Percentiles rank a stretch among this genome's conserved stretches.
phyloP scores from a whole-genome alignment of 2,113 vertebrate species.

The Sakesphorus luctuosus region DNA sequence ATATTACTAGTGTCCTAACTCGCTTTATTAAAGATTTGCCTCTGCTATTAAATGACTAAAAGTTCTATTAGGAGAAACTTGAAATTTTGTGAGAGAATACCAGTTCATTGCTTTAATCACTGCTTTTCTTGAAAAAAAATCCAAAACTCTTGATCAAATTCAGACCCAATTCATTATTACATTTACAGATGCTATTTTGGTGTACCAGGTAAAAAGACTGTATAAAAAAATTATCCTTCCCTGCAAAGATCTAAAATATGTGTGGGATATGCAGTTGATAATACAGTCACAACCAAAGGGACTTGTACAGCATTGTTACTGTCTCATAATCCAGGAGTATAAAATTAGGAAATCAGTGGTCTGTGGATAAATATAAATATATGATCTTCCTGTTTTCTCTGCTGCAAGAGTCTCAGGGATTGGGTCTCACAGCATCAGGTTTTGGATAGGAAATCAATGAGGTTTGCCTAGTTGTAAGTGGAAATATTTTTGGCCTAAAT shows the following conservation, averaged over 20 bases:
- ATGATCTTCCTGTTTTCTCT: not conserved
- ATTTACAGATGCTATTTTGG: not conserved
- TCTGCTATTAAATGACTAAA: not conserved
- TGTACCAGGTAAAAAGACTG: not conserved
- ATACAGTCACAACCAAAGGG: not conserved
- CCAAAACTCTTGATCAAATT: not conserved
- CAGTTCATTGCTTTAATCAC: not conserved
- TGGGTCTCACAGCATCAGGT: not conserved
- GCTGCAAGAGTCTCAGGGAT: not conserved
- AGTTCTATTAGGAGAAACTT: not conserved
- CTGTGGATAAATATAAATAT: not conserved
- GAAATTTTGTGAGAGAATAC: not conserved
- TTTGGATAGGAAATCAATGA: not conserved
- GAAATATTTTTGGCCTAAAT: not conserved
- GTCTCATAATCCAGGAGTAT: not conserved
- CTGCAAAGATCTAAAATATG: not conserved
- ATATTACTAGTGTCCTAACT: not conserved
- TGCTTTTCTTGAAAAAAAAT: not conserved
- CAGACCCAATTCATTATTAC: not conserved
- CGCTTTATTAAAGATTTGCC: not conserved
- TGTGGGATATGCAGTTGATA: not conserved
- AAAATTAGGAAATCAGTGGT: not conserved
- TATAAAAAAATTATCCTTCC: not conserved
- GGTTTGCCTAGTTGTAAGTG: not conserved
- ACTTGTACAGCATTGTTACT: not conserved